Percentiles rank a stretch among this genome's conserved stretches.
These are phyloP conservation scores for Acrocera orbiculus DNA, from an alignment of 2,888 invertebrate species.

Conservation along the genomic window DNA sequence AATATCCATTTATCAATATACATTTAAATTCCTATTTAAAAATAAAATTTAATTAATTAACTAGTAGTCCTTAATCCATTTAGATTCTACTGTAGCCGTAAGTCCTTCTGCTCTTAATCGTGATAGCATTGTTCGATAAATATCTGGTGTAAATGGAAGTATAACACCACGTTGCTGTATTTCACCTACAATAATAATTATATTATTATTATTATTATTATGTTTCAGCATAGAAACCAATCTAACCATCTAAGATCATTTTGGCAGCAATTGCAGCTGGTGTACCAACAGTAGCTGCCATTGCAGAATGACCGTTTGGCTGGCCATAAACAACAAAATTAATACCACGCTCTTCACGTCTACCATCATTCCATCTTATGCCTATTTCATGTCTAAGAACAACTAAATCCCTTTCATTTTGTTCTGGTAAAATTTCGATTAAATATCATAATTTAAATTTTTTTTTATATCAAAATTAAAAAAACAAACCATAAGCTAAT, in stretches of 20 bases:
- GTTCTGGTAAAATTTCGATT: too few relatives aligned
- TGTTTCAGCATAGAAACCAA: too few relatives aligned
- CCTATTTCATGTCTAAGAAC: slow-evolving; percentile 86
- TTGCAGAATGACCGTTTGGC: slow-evolving; percentile 70
- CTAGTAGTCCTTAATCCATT: too few relatives aligned
- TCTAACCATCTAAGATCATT: slow-evolving; percentile 75
- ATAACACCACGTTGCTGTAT: slow-evolving; percentile 91
- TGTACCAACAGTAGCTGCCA: slow-evolving; percentile 86
- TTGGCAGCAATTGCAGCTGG: slow-evolving; percentile 92
- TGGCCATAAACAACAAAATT: slow-evolving; percentile 85
- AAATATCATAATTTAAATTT: slow-evolving; percentile 2
- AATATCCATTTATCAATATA: neutral
- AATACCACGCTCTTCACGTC: slow-evolving; percentile 61
- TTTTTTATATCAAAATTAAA: neutral
- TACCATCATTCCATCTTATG: slow-evolving; percentile 79
- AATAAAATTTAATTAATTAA: too few relatives aligned
- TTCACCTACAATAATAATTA: slow-evolving; percentile 40
- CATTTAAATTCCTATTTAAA: too few relatives aligned
- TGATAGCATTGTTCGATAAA: slow-evolving; percentile 82
- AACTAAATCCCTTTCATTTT: slow-evolving; percentile 80
- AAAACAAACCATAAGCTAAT: slow-evolving; percentile 48
- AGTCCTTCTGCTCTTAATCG: slow-evolving; percentile 76
- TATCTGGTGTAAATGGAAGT: slow-evolving; percentile 77
- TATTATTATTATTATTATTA: neutral
- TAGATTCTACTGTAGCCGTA: slow-evolving; percentile 46